These are phyloP conservation scores for Hylomyscus alleni DNA, from an alignment of 2,797 vertebrate genomes.

Conservation along the genomic window DNA sequence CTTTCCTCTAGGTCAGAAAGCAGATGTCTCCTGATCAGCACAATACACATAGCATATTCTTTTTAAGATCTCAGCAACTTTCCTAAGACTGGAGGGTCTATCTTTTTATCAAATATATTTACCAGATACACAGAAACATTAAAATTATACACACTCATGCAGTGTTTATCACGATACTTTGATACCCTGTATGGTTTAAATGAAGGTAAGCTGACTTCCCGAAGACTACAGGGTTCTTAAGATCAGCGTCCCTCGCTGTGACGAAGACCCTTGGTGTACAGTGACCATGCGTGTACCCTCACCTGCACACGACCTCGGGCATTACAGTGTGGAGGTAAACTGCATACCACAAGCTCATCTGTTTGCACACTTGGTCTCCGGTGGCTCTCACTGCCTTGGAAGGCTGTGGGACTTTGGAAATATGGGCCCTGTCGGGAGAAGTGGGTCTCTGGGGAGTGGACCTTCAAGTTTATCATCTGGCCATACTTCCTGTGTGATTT, in stretches of 20 bases:
- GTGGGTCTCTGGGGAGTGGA: not conserved
- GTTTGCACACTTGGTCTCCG: not conserved
- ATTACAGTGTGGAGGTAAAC: not conserved
- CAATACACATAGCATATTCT: not conserved
- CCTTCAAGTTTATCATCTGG: not conserved
- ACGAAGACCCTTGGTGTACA: not conserved
- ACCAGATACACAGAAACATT: not conserved
- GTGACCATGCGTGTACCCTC: not conserved
- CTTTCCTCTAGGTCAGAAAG: not conserved
- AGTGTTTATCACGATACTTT: not conserved
- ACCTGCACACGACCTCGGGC: too few species aligned
- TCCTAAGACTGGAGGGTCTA: not conserved
- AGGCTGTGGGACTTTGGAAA: not conserved
- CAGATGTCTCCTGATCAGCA: not conserved
- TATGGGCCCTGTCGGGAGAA: not conserved
- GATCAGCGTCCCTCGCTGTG: not conserved
- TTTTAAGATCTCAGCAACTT: not conserved
- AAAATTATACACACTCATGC: not conserved
- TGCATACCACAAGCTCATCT: not conserved
- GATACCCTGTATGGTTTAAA: not conserved
- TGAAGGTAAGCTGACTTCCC: not conserved
- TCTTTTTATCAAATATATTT: not conserved
- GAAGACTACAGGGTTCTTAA: not conserved
- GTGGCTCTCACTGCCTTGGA: not conserved
- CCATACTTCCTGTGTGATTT: not conserved